Evolutionary conservation across 2,113 vertebrate genomes (phyloP).

Genomic region (Orycteropus afer): DNA sequence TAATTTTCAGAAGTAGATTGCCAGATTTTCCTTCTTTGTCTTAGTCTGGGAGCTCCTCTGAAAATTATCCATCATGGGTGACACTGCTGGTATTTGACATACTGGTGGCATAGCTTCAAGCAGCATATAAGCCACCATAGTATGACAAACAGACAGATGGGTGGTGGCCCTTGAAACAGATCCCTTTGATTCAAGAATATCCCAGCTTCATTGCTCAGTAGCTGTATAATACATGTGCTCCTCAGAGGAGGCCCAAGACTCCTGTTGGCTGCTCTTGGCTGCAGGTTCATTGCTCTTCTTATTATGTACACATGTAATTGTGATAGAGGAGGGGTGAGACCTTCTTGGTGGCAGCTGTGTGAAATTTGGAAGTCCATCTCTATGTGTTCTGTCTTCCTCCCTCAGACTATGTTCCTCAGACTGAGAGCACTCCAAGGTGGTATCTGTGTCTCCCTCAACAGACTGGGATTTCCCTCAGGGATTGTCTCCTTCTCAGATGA

Average conservation of each 20-base stretch:
- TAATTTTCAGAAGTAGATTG: no score
- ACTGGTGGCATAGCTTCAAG: no score
- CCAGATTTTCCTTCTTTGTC: no score
- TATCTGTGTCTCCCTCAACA: background rate
- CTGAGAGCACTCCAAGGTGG: background rate
- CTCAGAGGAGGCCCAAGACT: background rate
- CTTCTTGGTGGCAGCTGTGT: background rate
- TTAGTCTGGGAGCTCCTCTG: no score
- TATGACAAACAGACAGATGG: no score
- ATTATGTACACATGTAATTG: rapidly evolving
- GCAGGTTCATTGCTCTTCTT: rapidly evolving
- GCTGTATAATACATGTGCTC: background rate
- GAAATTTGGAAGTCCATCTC: background rate
- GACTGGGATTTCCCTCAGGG: background rate
- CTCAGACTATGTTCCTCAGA: background rate
- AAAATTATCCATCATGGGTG: no score
- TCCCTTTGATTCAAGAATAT: no score
- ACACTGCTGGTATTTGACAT: no score
- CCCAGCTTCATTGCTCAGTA: rapidly evolving
- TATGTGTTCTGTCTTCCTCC: background rate
- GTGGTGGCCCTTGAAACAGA: no score
- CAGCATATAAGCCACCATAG: no score
- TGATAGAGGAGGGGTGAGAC: background rate
- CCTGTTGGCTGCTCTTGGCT: background rate
- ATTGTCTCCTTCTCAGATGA: background rate